Evolutionary conservation across 1,140 invertebrate genomes (phyloP).

Genomic region (Sinonovacula constricta): DNA sequence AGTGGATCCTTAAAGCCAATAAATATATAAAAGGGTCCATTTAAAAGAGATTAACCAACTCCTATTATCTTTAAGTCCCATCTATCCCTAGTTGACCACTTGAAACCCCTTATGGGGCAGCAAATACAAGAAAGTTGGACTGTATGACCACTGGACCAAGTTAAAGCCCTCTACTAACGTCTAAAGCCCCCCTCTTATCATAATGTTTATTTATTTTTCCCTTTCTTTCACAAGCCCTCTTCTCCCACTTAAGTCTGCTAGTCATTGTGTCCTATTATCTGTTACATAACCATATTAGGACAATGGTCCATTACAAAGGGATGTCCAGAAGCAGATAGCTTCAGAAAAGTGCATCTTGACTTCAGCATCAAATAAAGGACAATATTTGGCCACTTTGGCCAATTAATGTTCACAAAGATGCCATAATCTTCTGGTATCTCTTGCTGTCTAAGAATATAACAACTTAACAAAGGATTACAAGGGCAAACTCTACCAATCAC

Average conservation of each 20-base stretch:
- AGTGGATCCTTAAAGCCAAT: background rate
- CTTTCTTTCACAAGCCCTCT: background rate
- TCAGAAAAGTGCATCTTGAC: background rate
- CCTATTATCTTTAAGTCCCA: background rate
- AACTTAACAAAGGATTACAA: no score
- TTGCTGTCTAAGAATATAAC: no score
- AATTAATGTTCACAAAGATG: background rate
- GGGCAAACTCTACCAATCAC: no score
- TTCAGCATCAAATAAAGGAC: background rate
- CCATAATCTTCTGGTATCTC: no score
- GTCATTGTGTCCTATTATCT: background rate
- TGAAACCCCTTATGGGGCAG: background rate
- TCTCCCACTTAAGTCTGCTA: background rate
- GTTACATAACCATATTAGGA: background rate
- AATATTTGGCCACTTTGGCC: background rate
- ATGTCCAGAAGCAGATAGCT: background rate
- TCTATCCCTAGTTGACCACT: background rate
- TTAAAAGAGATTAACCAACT: background rate
- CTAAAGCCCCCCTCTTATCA: background rate
- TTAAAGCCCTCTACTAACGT: background rate
- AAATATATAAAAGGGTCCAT: background rate
- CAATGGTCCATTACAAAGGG: background rate
- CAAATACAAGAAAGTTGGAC: no score
- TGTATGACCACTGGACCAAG: no score
- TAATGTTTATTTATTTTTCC: background rate